Evolutionary conservation across 2,797 vertebrate species (phyloP), one percentile per base, ranked within the genome.

Genomic region (Betta splendens): DNA sequence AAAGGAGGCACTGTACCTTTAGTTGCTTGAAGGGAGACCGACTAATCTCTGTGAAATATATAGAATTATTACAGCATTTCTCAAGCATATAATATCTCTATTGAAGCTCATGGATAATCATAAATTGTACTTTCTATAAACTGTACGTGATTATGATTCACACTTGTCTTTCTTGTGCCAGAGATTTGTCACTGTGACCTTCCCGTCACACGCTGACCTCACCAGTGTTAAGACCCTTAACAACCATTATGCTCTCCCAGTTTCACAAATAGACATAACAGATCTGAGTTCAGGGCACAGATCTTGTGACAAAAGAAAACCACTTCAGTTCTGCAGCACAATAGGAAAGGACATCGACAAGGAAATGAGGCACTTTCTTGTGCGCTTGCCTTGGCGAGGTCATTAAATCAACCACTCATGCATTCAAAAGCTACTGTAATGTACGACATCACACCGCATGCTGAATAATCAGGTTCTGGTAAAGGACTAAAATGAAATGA

Each of bases 401-500:
- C 50, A 68, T 73, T 56, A 45, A 67, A 62, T 32, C 39, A 37
- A 7, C 13, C 42, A 52, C 20, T 9, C 44, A 7, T 43, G 29
- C 22, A 28, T 33, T 39, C 22, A 37, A 38, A 42, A 35, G 20
- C 39, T 33, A 15, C 28, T 29, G 9, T 17, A 9, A 3, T 21
- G 29, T 28, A 31, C 42, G 35, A 44, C 48, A 61, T 42, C 28
- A 43, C 50, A 58, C 51, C 40, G 44, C 13, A 35, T 13, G 17
- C 28, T 21, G 47, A 64, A 49, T 42, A 60, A 44, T 29, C 43
- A 37, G 44, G 64, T 54, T 53, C 43, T 26, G 45, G 32, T 45
- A 49, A 49, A 39, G 16, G 38, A 69, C 16, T 64, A 45, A 44
- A 80, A 63, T 26, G 70, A 58, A 62, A 49, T 46, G 46, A 37